phyloP scores from a whole-genome alignment of 2,113 vertebrate genomes.

The Ceuthmochares aereus region DNA sequence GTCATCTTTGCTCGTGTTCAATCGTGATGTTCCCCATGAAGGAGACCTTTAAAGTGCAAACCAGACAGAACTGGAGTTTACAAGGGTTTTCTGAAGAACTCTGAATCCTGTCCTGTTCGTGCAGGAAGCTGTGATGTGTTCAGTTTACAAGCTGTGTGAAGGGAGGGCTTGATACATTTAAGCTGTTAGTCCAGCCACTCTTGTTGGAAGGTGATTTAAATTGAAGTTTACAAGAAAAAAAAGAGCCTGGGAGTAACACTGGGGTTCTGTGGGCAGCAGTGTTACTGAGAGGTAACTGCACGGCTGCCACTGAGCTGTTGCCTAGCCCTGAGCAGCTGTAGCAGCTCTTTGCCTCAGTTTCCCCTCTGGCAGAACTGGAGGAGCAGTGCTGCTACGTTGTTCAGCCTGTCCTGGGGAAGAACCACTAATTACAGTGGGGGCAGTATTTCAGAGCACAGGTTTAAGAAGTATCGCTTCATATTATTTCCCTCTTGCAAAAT shows the following conservation, averaged over 20 bases:
- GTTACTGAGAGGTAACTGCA: background rate
- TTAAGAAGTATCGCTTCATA: background rate
- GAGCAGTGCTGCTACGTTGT: background rate
- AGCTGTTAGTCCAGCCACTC: background rate
- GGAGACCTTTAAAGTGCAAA: background rate
- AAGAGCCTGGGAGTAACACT: background rate
- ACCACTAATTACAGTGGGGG: background rate
- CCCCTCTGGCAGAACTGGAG: background rate
- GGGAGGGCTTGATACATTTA: background rate
- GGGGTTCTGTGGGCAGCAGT: background rate
- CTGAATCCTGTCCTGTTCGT: background rate
- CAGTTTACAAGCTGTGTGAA: background rate
- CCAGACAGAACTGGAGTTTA: background rate
- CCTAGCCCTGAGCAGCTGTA: background rate
- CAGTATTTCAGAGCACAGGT: background rate
- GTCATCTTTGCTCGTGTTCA: background rate
- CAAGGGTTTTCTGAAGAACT: background rate
- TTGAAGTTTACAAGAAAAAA: background rate
- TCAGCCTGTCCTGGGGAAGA: background rate
- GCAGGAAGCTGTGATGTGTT: background rate
- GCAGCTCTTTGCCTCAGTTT: constrained; percentile 7
- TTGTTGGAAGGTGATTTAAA: background rate
- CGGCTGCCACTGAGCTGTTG: background rate
- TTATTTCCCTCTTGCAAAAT: background rate
- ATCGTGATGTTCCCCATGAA: background rate